A percentile compares a stretch with the other conserved stretches of the same genome.
These are phyloP conservation scores for Chionomys nivalis DNA, from an alignment of 2,113 vertebrate species.

Conservation along the genomic window DNA sequence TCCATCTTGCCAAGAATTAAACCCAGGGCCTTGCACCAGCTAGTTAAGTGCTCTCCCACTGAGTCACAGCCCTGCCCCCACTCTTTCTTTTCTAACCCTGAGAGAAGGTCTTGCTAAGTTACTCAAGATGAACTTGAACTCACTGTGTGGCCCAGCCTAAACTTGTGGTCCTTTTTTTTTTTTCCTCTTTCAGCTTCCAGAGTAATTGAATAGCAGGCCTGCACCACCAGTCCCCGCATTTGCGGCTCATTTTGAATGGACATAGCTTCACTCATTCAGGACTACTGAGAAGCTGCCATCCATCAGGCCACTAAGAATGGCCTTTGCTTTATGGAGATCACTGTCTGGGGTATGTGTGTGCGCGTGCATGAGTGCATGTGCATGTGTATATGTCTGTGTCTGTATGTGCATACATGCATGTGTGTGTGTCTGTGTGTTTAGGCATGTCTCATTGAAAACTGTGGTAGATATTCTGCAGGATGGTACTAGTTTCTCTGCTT, in stretches of 20 bases:
- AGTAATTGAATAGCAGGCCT: neutral
- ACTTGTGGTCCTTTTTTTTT: neutral
- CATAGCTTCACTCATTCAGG: neutral
- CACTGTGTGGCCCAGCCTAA: neutral
- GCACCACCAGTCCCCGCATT: neutral
- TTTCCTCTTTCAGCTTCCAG: no score
- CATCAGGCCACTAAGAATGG: neutral
- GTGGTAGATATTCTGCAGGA: neutral
- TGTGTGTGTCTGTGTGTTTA: neutral
- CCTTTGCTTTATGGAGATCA: neutral
- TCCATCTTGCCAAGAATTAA: neutral
- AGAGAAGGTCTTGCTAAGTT: no score
- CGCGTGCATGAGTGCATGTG: neutral
- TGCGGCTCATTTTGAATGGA: neutral
- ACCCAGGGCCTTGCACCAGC: neutral
- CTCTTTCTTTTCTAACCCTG: neutral
- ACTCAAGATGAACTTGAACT: neutral
- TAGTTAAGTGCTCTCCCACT: neutral
- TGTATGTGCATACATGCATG: no score
- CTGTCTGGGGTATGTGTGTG: neutral
- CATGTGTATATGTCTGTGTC: neutral
- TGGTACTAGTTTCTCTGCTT: neutral
- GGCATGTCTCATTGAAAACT: neutral
- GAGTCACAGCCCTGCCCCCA: neutral
- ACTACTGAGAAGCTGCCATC: neutral